phyloP scores from a whole-genome alignment of 1,140 invertebrate genomes.

The Chironomus tepperi region DNA sequence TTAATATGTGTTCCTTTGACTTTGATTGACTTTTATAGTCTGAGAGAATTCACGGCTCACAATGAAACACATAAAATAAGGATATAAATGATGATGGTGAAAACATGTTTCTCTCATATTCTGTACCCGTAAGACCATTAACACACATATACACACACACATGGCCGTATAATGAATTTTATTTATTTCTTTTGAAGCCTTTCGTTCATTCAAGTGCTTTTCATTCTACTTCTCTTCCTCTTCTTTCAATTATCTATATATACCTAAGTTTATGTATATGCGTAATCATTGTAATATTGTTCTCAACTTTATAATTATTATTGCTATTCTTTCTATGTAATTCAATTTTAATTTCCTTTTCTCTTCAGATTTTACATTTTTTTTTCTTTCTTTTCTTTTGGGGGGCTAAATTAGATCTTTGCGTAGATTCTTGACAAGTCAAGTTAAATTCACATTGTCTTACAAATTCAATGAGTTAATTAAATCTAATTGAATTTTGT shows the following conservation, averaged over 20 bases:
- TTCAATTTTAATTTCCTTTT: no score
- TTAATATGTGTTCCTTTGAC: slow-evolving; percentile 8
- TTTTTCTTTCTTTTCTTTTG: no score
- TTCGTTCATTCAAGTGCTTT: slow-evolving; percentile 13
- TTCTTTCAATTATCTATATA: slow-evolving; percentile 10
- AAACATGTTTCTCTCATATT: neutral
- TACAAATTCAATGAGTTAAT: neutral
- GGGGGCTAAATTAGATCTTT: no score
- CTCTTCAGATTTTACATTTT: no score
- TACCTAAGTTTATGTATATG: neutral
- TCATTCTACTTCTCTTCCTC: slow-evolving; percentile 11
- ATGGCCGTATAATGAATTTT: neutral
- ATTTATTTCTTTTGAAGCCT: neutral
- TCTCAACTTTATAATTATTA: slow-evolving; percentile 3
- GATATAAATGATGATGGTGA: slow-evolving; percentile 13
- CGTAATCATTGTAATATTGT: slow-evolving; percentile 2
- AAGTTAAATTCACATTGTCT: no score
- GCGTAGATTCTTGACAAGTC: neutral
- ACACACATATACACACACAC: neutral
- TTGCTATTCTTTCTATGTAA: neutral
- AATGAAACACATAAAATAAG: slow-evolving; percentile 5
- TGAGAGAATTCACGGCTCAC: slow-evolving; percentile 1
- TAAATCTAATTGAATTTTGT: neutral
- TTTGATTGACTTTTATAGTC: slow-evolving; percentile 14
- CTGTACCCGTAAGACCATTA: neutral